Evolutionary conservation across 2,888 invertebrate species (phyloP), one percentile per base, ranked within the genome.

Genomic region (Calameuta filiformis): DNA sequence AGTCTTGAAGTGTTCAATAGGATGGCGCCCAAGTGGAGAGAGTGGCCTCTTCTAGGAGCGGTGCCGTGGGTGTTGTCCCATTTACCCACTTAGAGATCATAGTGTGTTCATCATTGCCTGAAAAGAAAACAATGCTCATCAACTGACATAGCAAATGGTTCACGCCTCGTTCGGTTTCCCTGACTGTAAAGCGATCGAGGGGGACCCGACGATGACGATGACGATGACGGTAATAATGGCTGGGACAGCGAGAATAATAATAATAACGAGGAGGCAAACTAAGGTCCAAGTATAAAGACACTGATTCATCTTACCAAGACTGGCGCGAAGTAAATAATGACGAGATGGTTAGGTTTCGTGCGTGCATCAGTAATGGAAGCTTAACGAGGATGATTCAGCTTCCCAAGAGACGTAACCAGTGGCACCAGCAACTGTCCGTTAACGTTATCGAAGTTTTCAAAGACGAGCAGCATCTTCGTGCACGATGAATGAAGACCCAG

Each of bases 81-180:
- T 87, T 87, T 88, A 86, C 88, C 88, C 83, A 87, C 85, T 87
- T 87, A 71, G 71, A 71, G 12, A 71, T 12, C 33, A 1, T 0
- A 6, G 34, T 12, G 31, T 31, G 31, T 31, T 23, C 31, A 34
- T 34, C 71, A 23, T 34, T 34, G 80, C 77, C 76, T 75, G 76
- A 35, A 56, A 35, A 69, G 2, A 75, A 75, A 56, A 82, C 81
- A 83, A 80, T 83, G 73, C 6, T 56, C 56, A 23, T 56, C 9
- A 56, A 23, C 23, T 23, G 56, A 9, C 56, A 56, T 9, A 23
- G 56, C 9, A 56, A 56, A 56, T 56, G 56, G 56, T 56, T 56
- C 56, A 15, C 56, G 23, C 23, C 56, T 56, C 23, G 23, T 2
- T 56, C 6, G 56, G 23, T 56, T 56, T 56, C 9, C 56, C 23